A percentile compares a stretch with the other conserved stretches of the same genome.
Evolutionary conservation across 2,888 invertebrate genomes (phyloP).

Genomic region (Gerosis bhagava): DNA sequence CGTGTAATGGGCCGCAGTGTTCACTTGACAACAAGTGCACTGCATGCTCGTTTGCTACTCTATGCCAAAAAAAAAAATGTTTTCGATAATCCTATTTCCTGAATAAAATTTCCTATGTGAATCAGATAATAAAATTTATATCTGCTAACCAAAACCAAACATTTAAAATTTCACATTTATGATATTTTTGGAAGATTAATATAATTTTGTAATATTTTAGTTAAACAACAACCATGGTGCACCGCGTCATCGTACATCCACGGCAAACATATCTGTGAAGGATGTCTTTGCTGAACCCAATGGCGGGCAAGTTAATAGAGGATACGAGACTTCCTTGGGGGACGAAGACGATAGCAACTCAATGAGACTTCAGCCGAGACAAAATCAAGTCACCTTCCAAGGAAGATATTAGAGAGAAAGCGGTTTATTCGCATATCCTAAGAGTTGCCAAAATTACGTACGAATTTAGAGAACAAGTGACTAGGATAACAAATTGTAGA

Average conservation of each 20-base stretch:
- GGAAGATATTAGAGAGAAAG: constrained; percentile 58
- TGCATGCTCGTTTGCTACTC: too few relatives aligned
- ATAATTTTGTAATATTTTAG: constrained; percentile 57
- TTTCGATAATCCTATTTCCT: too few relatives aligned
- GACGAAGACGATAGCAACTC: constrained; percentile 89
- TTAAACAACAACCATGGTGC: constrained; percentile 84
- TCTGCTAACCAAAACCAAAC: too few relatives aligned
- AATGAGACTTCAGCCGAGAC: constrained; percentile 87
- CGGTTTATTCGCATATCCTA: constrained; percentile 30
- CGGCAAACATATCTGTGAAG: constrained; percentile 90
- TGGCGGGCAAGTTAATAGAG: constrained; percentile 88
- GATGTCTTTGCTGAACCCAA: constrained; percentile 89
- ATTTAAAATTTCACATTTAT: too few relatives aligned
- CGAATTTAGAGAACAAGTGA: constrained; percentile 34
- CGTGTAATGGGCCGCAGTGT: too few relatives aligned
- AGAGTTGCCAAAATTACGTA: constrained; percentile 56
- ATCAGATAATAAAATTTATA: too few relatives aligned
- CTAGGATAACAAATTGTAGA: constrained; percentile 47
- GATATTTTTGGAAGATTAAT: too few relatives aligned
- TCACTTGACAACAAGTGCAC: too few relatives aligned
- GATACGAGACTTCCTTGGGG: constrained; percentile 85
- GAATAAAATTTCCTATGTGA: too few relatives aligned
- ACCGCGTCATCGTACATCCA: constrained; percentile 88
- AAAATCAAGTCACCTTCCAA: constrained; percentile 84
- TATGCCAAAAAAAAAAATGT: too few relatives aligned